phyloP scores from a whole-genome alignment of 1,140 invertebrate genomes.

The Globodera rostochiensis region DNA sequence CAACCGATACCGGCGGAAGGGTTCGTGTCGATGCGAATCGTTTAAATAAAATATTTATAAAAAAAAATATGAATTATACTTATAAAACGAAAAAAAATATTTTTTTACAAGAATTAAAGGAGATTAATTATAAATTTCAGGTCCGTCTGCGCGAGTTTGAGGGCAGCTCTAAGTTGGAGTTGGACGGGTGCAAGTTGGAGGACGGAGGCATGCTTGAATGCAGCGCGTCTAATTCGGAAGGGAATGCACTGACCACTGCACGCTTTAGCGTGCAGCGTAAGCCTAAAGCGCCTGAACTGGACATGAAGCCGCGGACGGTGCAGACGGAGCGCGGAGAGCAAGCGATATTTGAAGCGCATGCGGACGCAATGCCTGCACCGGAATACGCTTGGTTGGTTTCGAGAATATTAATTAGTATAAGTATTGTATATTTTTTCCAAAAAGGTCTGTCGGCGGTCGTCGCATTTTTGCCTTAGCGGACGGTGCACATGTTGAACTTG shows the following conservation, averaged over 20 bases:
- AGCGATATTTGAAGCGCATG: conserved; percentile 58
- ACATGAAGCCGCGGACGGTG: conserved; percentile 44
- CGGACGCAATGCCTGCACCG: conserved; percentile 50
- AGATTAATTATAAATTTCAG: conserved; percentile 1
- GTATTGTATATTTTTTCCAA: conserved; percentile 9
- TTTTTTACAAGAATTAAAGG: not conserved
- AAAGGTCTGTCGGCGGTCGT: conserved; percentile 34
- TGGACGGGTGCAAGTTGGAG: conserved; percentile 46
- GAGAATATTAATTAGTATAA: conserved; percentile 23
- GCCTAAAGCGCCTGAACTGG: conserved; percentile 49
- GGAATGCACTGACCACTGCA: conserved; percentile 45
- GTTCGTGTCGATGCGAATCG: not conserved
- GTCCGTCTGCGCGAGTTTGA: conserved; percentile 62
- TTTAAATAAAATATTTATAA: too few relatives aligned
- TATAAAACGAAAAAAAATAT: not conserved
- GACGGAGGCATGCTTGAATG: conserved; percentile 53
- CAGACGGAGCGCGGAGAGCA: conserved; percentile 54
- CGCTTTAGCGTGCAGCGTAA: conserved; percentile 51
- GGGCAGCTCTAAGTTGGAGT: conserved; percentile 60
- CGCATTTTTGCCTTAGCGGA: conserved; percentile 48
- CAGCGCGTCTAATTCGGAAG: conserved; percentile 59
- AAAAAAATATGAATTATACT: not conserved
- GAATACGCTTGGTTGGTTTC: conserved; percentile 57
- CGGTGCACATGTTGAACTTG: conserved; percentile 51
- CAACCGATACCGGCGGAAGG: not conserved